Evolutionary conservation across 2,113 vertebrate genomes (phyloP), one percentile per base, ranked within the genome.

Genomic region (Pristiophorus japonicus): DNA sequence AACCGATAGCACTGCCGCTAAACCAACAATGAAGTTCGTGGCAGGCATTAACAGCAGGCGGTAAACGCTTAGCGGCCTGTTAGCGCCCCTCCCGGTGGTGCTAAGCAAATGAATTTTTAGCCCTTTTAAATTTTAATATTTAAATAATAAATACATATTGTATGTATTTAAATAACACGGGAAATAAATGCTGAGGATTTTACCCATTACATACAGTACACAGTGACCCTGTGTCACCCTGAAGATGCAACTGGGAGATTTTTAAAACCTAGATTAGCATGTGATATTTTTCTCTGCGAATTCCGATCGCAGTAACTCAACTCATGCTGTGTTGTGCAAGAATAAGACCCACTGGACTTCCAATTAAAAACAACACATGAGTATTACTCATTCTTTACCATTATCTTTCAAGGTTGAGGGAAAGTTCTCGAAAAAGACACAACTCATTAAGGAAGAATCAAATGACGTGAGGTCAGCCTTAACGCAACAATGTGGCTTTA

Each of bases 311-410:
- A n/a, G n/a, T 63, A 91, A n/a, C 34, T 63, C 34, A 30, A 90
- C 30, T 62, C 11, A 62, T 6, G 27, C 45, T 24, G 10, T 47
- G 42, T 51, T 87, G 85, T 14, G 51, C 24, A 88, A 55, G 59
- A 63, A 10, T 38, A 92, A 22, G 5, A 20, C 30, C 59, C 88
- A n/a, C 27, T 65, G 4, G 7, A 92, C n/a, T 20, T 92, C 34
- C 88, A 92, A 65, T 20, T 63, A 65, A 92, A 38, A 18, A 20
- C 62, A 92, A 20, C 59, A 63, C 14, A 91, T 91, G 88, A 38
- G 59, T 38, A 91, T 91, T 62, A 91, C 88, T 91, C 88, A 91
- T 91, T 62, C 59, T n/a, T 85, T 62, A 91, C 88, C 55, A 62
- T 11, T 91, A 91, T 91, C 88, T 22, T n/a, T 59, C 62, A 91